A percentile compares a stretch with the other conserved stretches of the same genome.
Evolutionary conservation across 2,797 vertebrate genomes (phyloP).

Genomic region (Darevskia nairensis): DNA sequence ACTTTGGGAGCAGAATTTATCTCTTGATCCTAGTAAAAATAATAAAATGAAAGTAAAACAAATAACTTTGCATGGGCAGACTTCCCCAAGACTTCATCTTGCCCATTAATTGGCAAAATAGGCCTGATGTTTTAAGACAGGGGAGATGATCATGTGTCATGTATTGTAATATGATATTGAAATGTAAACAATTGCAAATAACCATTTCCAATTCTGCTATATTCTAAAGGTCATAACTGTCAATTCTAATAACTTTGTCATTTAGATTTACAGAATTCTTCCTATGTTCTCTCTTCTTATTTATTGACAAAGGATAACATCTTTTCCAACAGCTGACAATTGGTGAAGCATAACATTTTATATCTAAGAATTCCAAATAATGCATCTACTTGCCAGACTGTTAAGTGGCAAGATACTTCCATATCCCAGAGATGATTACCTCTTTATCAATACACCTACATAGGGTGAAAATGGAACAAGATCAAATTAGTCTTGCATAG

Average conservation of each 20-base stretch:
- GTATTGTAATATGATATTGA: conserved; percentile 34
- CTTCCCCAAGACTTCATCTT: conserved; percentile 33
- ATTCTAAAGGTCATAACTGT: conserved; percentile 60
- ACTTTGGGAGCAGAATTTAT: conserved; percentile 55
- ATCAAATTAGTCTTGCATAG: neutral
- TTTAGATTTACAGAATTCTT: conserved; percentile 50
- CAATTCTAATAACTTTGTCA: conserved; percentile 55
- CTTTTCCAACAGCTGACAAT: conserved; percentile 30
- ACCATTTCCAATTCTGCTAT: conserved; percentile 48
- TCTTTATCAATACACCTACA: neutral
- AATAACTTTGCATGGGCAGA: conserved; percentile 31
- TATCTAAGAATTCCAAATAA: neutral
- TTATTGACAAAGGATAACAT: conserved; percentile 54
- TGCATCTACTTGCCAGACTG: neutral
- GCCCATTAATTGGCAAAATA: conserved; percentile 39
- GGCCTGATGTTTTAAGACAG: conserved; percentile 46
- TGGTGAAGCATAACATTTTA: neutral
- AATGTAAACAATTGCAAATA: conserved; percentile 57
- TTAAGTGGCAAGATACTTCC: neutral
- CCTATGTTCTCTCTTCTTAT: conserved; percentile 46
- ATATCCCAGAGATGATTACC: conserved; percentile 6
- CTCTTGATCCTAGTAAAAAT: conserved; percentile 40
- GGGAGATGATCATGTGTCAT: conserved; percentile 61
- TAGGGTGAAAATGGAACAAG: conserved; percentile 28
- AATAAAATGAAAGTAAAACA: conserved; percentile 49